A percentile compares a stretch with the other conserved stretches of the same genome.
phyloP scores from a whole-genome alignment of 2,113 vertebrate species.

The Bettongia penicillata region DNA sequence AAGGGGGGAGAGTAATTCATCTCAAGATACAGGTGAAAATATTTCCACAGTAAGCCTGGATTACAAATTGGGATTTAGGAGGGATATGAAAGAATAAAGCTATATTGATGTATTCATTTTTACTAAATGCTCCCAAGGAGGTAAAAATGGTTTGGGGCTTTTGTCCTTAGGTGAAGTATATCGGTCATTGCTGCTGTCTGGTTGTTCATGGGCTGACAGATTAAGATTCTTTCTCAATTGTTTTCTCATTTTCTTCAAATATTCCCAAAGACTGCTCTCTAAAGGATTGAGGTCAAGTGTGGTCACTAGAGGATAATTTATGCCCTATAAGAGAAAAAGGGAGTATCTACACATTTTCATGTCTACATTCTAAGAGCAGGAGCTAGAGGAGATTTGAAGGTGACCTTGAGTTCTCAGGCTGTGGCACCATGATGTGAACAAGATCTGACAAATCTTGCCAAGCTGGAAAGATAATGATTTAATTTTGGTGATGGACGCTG shows the following conservation, averaged over 20 bases:
- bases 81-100: background rate
- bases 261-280: background rate
- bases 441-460: background rate
- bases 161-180: background rate
- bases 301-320: background rate
- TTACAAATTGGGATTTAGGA: background rate
- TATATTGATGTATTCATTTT: background rate
- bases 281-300: background rate
- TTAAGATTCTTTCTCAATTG: background rate
- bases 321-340: background rate
- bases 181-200: background rate
- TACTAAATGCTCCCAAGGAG: background rate
- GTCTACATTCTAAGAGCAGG: background rate
- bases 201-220: background rate
- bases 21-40: background rate
- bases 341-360: background rate
- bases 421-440: background rate
- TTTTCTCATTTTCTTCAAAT: background rate
- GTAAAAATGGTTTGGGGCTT: background rate
- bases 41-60: background rate
- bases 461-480: background rate
- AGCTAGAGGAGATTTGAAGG: background rate
- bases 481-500: background rate
- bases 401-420: background rate
- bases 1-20: background rate